Base-by-base conservation (phyloP, 1,140 invertebrate species). In the Palaemon carinicauda region DNA sequence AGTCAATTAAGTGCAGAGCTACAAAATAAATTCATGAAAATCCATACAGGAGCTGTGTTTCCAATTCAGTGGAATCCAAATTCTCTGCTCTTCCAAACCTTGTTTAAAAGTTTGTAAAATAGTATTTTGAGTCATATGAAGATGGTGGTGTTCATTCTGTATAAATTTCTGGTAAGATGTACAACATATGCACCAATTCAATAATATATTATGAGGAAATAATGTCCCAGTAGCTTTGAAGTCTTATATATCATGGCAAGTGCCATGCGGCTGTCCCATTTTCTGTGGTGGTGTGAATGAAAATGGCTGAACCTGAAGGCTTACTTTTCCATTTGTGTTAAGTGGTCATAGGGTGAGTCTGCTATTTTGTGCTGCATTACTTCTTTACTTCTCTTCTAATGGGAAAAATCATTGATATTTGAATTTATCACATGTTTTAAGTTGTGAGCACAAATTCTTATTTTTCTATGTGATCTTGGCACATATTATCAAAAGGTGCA, bases 391-490 rank as follows among this genome's bases (percentile, higher is more conserved):
- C 80, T 77, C 80, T 82, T 50, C 65, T 51, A 60, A 33, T 77
- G 73, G 52, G 85, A 75, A 87, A 77, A 87, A 77, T 74, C 75
- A 81, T 75, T 52, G 69, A 87, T 65, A 81, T 87, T 69, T 78
- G 71, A 77, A 74, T 87, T 87, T 29, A 82, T 87, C 85, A 77
- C 77, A 51, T 82, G 65, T 29, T 87, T 87, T 87, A 75, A 81
- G 85, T 87, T 87, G 53, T 82, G 54, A 77, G 85, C 85, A 87
- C 85, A 87, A 87, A 87, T 79, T 87, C 69, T 87, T 87, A 87
- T 87, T 87, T 87, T 87, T 87, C 85, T 87, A 87, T 87, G 80
- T 87, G 79, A 87, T 87, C 80, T 81, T 87, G 73, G 85, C 85
- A 87, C 85, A 87, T 87, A 81, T 81, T 81, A 87, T 60, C 71